Base-by-base conservation (phyloP, 2,113 vertebrate genomes). In the Psammodynastes pulverulentus region DNA sequence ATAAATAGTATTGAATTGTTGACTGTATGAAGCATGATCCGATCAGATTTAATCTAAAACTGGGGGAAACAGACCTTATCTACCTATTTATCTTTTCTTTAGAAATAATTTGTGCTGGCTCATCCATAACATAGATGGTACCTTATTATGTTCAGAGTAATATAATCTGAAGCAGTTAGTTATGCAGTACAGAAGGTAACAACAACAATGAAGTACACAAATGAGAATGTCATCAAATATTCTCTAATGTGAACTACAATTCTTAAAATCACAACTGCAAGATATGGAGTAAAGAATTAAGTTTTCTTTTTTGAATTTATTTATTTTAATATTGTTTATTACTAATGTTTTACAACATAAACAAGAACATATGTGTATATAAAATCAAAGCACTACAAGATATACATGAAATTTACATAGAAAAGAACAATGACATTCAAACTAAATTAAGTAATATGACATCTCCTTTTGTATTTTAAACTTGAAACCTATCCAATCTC, bases 1-100 rank as follows among this genome's bases (percentile, higher is more conserved):
- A 93, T 89, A 93, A 39, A 84, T 72, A 93, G 58, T 4, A 79
- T 4, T 87, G 84, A 92, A 93, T 54, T 62, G 46, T 94, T 39
- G 91, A 56, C 85, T 87, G 39, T 43, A 90, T 87, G 67, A 92
- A 94, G 89, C 13, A 62, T 91, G 21, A 54, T 53, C 45, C 4
- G 52, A 53, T 34, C 58, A 90, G 45, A 93, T 79, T 92, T 85
- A 72, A 89, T 53, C 91, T 91, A 84, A 91, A 84, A 87, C 46
- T 85, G 87, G 4, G 15, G 53, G 86, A 91, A 94, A 92, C 62
- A 92, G 58, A 90, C 39, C 86, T 79, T 92, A 49, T 29, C 72
- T 79, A 85, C 23, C 52, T 85, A 92, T 56, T n/a, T 92, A 84
- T 84, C 52, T 91, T 91, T 91, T 53, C 6, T 52, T 85, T 21